Evolutionary conservation across 2,888 invertebrate species (phyloP).

Genomic region (Plebejus melissa): DNA sequence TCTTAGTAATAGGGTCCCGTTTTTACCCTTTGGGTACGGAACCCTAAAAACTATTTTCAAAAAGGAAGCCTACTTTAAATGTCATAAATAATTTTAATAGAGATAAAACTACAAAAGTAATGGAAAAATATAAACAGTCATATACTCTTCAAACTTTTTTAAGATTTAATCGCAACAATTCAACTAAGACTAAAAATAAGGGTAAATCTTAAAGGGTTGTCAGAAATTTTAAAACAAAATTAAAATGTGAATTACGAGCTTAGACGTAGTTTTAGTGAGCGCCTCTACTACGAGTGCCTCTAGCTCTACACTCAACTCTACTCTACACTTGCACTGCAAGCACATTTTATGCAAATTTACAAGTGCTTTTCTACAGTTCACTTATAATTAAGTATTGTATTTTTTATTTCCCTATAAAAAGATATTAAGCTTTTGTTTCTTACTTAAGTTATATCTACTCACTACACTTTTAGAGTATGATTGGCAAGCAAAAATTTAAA

Average conservation of each 20-base stretch:
- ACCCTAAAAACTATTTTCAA: too few species aligned
- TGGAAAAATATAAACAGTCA: too few species aligned
- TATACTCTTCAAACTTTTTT: too few species aligned
- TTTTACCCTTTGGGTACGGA: too few species aligned
- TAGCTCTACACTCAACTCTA: background rate
- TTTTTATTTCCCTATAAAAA: background rate
- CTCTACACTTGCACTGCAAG: background rate
- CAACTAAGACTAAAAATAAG: too few species aligned
- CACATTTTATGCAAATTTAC: conserved; percentile 2
- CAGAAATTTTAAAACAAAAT: background rate
- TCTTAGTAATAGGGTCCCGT: too few species aligned
- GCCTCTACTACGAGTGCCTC: conserved; percentile 4
- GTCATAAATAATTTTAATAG: too few species aligned
- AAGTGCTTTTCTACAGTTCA: background rate
- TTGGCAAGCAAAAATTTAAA: background rate
- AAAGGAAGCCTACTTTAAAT: too few species aligned
- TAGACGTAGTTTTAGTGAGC: background rate
- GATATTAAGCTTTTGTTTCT: background rate
- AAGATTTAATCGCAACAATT: too few species aligned
- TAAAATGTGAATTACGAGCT: background rate
- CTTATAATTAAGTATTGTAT: background rate
- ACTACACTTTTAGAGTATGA: background rate
- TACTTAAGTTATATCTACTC: background rate
- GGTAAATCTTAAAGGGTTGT: background rate
- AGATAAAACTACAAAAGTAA: too few species aligned